Evolutionary conservation across 2,113 vertebrate species (phyloP).

Genomic region (Periophthalmodon schlosseri): DNA sequence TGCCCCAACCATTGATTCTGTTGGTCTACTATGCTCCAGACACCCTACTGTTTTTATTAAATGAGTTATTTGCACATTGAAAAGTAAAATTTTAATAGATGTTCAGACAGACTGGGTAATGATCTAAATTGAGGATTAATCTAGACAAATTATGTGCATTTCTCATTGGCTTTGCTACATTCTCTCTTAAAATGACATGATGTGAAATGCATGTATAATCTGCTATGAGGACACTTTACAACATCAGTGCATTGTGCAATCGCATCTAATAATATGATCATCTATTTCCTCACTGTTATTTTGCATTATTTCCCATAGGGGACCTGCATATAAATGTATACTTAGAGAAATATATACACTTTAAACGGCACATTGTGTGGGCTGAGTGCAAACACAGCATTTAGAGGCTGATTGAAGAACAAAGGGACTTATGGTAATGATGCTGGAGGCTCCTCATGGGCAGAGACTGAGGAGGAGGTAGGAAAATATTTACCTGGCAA

Average conservation of each 20-base stretch:
- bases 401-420: constrained; percentile 44
- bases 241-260: constrained; percentile 32
- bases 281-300: constrained; percentile 16
- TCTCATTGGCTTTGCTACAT: background rate
- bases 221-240: constrained; percentile 26
- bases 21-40: background rate
- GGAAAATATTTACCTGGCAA: constrained; percentile 40
- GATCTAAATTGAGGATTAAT: constrained; percentile 5
- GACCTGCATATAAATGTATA: constrained; percentile 22
- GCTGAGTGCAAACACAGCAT: constrained; percentile 15
- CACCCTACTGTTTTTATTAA: background rate
- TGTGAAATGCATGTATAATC: constrained; percentile 34
- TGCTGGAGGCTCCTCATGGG: background rate
- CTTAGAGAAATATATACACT: background rate
- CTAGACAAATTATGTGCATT: constrained; percentile 1
- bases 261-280: constrained; percentile 8
- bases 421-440: constrained; percentile 42
- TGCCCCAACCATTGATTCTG: background rate
- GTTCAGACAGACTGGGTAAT: background rate
- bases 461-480: background rate
- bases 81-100: background rate
- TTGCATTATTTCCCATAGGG: background rate
- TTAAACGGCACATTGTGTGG: background rate
- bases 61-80: background rate
- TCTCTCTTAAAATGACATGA: constrained; percentile 6